Base-by-base conservation (phyloP, 2,797 vertebrate species). In the Pseudochaenichthys georgianus region DNA sequence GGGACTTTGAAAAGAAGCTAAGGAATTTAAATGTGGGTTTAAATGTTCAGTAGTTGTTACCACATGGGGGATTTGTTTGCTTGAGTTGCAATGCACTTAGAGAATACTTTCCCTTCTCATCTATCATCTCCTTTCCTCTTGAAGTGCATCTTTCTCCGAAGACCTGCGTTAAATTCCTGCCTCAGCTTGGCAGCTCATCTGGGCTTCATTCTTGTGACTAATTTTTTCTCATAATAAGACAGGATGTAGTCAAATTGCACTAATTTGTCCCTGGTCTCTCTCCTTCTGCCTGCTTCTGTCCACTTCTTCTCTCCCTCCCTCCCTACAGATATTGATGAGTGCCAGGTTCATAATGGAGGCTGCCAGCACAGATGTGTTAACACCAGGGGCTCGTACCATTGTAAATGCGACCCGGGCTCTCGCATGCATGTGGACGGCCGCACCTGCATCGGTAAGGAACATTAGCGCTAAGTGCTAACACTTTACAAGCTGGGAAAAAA, bases 351-450 rank as follows among this genome's bases (percentile, higher is more conserved):
- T 88, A 99, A 99, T 0, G 98, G 98, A 5, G 98, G 98, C 92
- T 99, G 98, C 93, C 98, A 99, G 88, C 97, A 99, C 80, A 93
- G 90, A 34, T 99, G 98, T 65, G 89, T 99, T 85, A 99, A 99
- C 94, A 98, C 96, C 21, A 92, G 94, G 0, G 96, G 96, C 54
- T 98, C 97, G 13, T 97, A 96, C 82, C 92, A 96, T 83, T 99
- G 98, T 0, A 95, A 97, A 81, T 99, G 98, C 92, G 91, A 88
- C 70, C 88, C 93, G 0, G 96, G 97, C 51, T 98, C 92, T 65
- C 96, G 97, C 13, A 92, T 99, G 73, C 97, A 99, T 10, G 74
- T 96, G 0, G 98, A 99, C 0, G 95, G 95, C 85, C 96, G 97
- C 92, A 99, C 97, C 84, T 99, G 98, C 88, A 92, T 99, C 0